Evolutionary conservation across 2,888 invertebrate species (phyloP).

Genomic region (Pocota personata): DNA sequence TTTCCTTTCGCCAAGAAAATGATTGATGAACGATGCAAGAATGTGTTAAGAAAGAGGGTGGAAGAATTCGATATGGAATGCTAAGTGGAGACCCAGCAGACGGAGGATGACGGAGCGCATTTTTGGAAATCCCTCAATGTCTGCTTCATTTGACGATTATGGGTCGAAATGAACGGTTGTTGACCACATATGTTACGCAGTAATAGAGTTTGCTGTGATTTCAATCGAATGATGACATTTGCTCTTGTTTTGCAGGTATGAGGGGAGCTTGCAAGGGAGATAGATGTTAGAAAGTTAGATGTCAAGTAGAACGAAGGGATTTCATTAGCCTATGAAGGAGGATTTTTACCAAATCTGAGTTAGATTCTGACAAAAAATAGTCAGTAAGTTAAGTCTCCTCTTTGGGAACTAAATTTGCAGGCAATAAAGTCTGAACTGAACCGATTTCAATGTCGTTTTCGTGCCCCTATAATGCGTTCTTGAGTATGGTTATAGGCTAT

Average conservation of each 20-base stretch:
- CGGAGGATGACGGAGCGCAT: constrained; percentile 49
- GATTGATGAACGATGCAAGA: constrained; percentile 58
- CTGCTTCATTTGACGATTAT: constrained; percentile 17
- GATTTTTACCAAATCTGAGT: too few species aligned
- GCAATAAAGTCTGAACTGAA: too few species aligned
- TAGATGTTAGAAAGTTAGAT: too few species aligned
- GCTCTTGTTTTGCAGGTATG: neutral
- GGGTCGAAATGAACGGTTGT: neutral
- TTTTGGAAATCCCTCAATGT: constrained; percentile 1
- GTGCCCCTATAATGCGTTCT: too few species aligned
- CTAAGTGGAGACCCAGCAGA: constrained; percentile 36
- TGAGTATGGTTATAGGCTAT: too few species aligned
- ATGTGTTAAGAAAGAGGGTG: constrained; percentile 47
- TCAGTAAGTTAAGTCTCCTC: too few species aligned
- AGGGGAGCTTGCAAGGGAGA: neutral
- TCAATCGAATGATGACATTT: neutral
- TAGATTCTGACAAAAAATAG: too few species aligned
- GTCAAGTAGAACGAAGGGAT: too few species aligned
- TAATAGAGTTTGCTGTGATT: neutral
- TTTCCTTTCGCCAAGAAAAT: constrained; percentile 20
- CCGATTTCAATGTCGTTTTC: too few species aligned
- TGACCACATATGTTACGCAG: constrained; percentile 9
- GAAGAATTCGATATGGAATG: neutral
- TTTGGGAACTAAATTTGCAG: too few species aligned
- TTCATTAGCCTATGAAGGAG: too few species aligned